Conservation (phyloP, 2,888 invertebrate genomes). For the Beris chalybata region DNA sequence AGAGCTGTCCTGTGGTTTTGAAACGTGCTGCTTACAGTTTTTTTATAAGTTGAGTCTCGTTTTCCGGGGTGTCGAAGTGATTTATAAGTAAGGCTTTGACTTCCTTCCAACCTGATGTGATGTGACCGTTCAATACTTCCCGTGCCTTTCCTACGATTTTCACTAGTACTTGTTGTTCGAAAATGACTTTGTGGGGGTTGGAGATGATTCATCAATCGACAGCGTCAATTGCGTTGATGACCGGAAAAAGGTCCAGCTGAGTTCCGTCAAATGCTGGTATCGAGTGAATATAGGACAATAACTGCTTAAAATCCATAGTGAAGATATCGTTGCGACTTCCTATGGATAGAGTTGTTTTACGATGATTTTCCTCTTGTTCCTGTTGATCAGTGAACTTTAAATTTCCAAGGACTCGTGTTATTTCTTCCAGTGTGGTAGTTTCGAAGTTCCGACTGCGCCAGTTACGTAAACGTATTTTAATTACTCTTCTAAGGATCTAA, state of each 20-base stretch:
- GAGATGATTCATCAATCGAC: not conserved
- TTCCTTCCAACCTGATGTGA: not conserved
- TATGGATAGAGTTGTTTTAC: not conserved
- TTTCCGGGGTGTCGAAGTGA: conserved; percentile 14
- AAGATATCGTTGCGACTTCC: not conserved
- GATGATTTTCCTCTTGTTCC: not conserved
- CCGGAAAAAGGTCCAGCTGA: conserved; percentile 1
- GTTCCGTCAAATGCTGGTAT: not conserved
- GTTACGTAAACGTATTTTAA: not conserved
- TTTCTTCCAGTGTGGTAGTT: conserved; percentile 6
- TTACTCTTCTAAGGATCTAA: not conserved
- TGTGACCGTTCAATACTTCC: conserved; percentile 8
- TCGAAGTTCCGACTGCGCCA: conserved; percentile 9
- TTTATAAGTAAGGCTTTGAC: conserved; percentile 17
- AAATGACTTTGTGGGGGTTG: not conserved
- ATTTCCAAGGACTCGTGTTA: not conserved
- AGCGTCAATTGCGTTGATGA: conserved; percentile 6
- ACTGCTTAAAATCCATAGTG: too few relatives aligned
- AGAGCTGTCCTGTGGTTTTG: conserved; percentile 10
- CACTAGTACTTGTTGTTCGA: not conserved
- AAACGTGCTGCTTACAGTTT: conserved; percentile 8
- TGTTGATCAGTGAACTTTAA: not conserved
- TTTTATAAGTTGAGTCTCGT: conserved; percentile 8
- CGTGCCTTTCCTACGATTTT: conserved; percentile 5
- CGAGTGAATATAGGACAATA: not conserved